These are phyloP conservation scores for Meles meles DNA, from an alignment of 2,113 vertebrate genomes.

Conservation along the genomic window DNA sequence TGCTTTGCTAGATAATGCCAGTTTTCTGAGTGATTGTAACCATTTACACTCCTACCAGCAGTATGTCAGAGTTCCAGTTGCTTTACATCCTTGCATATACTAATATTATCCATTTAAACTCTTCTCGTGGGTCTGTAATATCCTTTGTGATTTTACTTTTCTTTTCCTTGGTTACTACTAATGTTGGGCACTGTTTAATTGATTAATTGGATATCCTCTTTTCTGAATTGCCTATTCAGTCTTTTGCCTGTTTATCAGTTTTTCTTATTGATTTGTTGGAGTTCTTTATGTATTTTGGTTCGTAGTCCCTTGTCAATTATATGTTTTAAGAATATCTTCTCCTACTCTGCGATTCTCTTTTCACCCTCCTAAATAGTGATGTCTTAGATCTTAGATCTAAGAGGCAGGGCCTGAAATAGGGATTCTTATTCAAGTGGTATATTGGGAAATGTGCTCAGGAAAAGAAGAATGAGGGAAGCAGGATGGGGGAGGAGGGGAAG, in stretches of 20 bases:
- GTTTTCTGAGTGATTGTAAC: background rate
- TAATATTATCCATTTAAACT: background rate
- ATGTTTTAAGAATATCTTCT: background rate
- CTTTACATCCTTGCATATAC: background rate
- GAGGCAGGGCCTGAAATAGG: background rate
- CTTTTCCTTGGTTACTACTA: background rate
- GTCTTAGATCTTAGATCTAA: background rate
- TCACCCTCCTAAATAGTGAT: background rate
- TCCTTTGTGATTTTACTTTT: background rate
- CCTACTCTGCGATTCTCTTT: background rate
- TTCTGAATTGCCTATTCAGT: background rate
- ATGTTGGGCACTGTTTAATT: background rate
- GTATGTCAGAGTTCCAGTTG: background rate
- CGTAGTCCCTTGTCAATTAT: background rate
- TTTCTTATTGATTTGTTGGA: background rate
- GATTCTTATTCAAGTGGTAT: background rate
- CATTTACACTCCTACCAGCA: background rate
- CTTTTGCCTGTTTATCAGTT: background rate
- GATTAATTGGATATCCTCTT: background rate
- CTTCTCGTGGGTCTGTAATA: background rate
- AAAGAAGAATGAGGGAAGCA: background rate
- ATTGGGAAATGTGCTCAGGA: background rate
- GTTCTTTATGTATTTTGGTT: background rate
- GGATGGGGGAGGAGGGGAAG: background rate
- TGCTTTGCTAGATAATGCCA: background rate